These are phyloP conservation scores for Zaprionus lachaisei DNA, from an alignment of 1,140 invertebrate genomes.

Conservation along the genomic window DNA sequence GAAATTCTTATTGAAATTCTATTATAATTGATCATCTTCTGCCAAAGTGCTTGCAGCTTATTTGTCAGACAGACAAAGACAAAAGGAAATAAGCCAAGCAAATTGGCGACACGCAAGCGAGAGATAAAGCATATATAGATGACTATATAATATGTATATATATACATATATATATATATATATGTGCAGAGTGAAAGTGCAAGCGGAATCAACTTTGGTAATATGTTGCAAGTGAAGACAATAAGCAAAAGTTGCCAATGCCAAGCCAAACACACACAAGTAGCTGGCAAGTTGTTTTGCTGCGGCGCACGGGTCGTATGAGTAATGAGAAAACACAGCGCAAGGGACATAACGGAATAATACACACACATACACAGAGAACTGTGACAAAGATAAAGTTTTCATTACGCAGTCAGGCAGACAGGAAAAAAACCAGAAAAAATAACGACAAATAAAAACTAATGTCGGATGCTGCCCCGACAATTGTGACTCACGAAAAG, in stretches of 20 bases:
- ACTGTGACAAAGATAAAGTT: constrained; percentile 75
- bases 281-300: constrained; percentile 16
- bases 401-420: constrained; percentile 68
- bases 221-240: constrained; percentile 11
- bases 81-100: constrained; percentile 63
- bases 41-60: constrained; percentile 9
- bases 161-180: not conserved
- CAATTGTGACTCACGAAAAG: constrained; percentile 41
- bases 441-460: constrained; percentile 38
- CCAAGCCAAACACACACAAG: constrained; percentile 56
- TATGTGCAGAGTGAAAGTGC: constrained; percentile 62
- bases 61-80: constrained; percentile 29
- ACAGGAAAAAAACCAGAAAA: constrained; percentile 31
- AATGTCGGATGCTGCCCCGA: constrained; percentile 59
- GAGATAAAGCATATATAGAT: not conserved
- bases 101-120: constrained; percentile 47
- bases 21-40: constrained; percentile 39
- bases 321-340: constrained; percentile 70
- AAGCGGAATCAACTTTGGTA: not conserved
- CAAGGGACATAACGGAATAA: constrained; percentile 23
- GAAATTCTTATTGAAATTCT: constrained; percentile 21
- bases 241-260: constrained; percentile 51
- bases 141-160: constrained; percentile 43
- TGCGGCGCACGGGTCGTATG: constrained; percentile 59
- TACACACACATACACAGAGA: constrained; percentile 37